Conservation (phyloP, 2,797 vertebrate genomes). For the Buceros bicornis region DNA sequence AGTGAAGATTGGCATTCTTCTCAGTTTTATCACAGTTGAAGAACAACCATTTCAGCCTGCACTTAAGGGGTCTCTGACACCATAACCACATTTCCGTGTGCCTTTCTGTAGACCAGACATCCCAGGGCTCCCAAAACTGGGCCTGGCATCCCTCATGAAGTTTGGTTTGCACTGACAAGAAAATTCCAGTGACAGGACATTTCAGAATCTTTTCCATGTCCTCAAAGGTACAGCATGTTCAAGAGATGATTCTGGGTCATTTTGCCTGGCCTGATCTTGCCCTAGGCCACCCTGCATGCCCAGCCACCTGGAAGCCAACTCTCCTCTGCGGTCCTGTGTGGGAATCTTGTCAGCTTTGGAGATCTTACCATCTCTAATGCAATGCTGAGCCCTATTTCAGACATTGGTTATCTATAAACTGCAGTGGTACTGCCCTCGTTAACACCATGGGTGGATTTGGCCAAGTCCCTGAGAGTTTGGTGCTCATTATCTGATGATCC, state of each 20-base stretch:
- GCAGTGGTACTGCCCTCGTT: neutral
- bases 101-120: neutral
- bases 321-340: neutral
- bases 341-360: neutral
- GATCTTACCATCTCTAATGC: neutral
- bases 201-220: neutral
- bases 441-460: neutral
- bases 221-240: neutral
- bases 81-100: neutral
- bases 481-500: neutral
- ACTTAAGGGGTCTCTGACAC: neutral
- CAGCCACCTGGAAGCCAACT: neutral
- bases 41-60: neutral
- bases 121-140: neutral
- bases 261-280: neutral
- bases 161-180: neutral
- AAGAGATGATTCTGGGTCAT: neutral
- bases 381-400: neutral
- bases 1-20: neutral
- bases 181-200: neutral
- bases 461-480: neutral
- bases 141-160: neutral
- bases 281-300: neutral
- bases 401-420: neutral
- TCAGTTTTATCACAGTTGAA: neutral